Conservation (phyloP, 2,888 invertebrate genomes). For the Drosophila engyochracea region DNA sequence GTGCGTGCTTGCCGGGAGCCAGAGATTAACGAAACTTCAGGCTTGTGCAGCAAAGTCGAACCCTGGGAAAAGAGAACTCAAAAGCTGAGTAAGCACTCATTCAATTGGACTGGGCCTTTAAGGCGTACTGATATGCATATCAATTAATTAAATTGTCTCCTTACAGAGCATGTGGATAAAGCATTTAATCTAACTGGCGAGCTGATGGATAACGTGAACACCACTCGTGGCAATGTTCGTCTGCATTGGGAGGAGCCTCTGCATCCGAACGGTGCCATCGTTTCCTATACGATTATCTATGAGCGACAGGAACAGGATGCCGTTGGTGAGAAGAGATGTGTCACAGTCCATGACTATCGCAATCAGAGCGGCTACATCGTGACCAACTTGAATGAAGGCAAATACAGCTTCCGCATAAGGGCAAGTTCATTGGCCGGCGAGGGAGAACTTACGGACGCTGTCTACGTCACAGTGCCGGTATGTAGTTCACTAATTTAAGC, state of each 20-base stretch:
- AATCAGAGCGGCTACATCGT: slow-evolving; percentile 81
- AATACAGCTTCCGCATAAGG: slow-evolving; percentile 92
- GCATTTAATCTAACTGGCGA: slow-evolving; percentile 86
- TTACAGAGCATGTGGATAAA: slow-evolving; percentile 89
- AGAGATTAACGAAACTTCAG: slow-evolving; percentile 15
- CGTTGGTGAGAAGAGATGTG: slow-evolving; percentile 89
- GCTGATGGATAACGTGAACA: slow-evolving; percentile 77
- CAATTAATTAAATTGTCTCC: not conserved
- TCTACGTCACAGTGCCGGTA: slow-evolving; percentile 89
- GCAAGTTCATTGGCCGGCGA: slow-evolving; percentile 92
- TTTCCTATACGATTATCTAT: slow-evolving; percentile 93
- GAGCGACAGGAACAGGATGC: slow-evolving; percentile 87
- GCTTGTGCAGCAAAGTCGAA: slow-evolving; percentile 87
- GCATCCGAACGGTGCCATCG: slow-evolving; percentile 94
- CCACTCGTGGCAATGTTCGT: slow-evolving; percentile 87
- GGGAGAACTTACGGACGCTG: slow-evolving; percentile 87
- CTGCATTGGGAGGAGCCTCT: slow-evolving; percentile 93
- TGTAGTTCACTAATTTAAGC: slow-evolving; percentile 49
- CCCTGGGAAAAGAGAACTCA: slow-evolving; percentile 86
- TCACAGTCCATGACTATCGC: slow-evolving; percentile 88
- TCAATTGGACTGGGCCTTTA: not conserved
- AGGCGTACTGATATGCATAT: not conserved
- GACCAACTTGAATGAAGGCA: slow-evolving; percentile 89
- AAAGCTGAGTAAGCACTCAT: slow-evolving; percentile 81
- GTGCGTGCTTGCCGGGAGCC: slow-evolving; percentile 91